Base-by-base conservation (phyloP, 1,140 invertebrate species). In the Penaeus chinensis region DNA sequence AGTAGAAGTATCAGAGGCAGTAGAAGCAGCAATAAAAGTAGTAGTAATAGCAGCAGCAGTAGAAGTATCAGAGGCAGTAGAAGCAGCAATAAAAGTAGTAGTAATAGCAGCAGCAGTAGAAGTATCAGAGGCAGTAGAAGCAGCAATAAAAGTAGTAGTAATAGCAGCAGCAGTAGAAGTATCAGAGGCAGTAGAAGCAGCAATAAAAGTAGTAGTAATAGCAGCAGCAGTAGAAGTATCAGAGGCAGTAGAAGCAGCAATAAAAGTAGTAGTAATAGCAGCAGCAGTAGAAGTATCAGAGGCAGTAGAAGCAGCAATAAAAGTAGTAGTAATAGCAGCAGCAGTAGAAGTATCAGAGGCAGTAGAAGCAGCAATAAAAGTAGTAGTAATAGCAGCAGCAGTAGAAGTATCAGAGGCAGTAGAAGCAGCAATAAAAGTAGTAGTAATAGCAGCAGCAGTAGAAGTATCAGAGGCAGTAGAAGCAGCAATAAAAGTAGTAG, bases 81-180 rank as follows among this genome's bases (percentile, higher is more conserved):
- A 83, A 47, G 65, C 83, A 82, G 77, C 63, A 60, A n/a, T 77
- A 62, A 42, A 60, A 85, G 84, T 61, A 77, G 54, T 82, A 80
- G 32, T 82, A 85, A 10, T 82, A 80, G 77, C 42, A 85, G 84
- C 80, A 82, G 84, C 66, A n/a, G n/a, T n/a, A 62, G 77, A 85
- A 89, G 78, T 89, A 82, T 63, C 83, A 84, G 77, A 89, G 84
- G 77, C 89, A 71, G 62, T 74, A 78, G 76, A 89, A 89, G 77
- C 84, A 71, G 37, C 84, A 82, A 3, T 89, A 84, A 27, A 71
- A 80, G 84, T 89, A 87, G 77, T 69, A 84, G 66, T 79, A 81
- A 82, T 82, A 79, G 71, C 22, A 85, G 79, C 4, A 63, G 47
- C 16, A 85, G 85, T 87, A 69, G 85, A n/a, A n/a, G n/a, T n/a